A percentile compares a stretch with the other conserved stretches of the same genome.
These are phyloP conservation scores for Meloidogyne floridensis DNA, from an alignment of 1,140 invertebrate genomes.

Conservation along the genomic window DNA sequence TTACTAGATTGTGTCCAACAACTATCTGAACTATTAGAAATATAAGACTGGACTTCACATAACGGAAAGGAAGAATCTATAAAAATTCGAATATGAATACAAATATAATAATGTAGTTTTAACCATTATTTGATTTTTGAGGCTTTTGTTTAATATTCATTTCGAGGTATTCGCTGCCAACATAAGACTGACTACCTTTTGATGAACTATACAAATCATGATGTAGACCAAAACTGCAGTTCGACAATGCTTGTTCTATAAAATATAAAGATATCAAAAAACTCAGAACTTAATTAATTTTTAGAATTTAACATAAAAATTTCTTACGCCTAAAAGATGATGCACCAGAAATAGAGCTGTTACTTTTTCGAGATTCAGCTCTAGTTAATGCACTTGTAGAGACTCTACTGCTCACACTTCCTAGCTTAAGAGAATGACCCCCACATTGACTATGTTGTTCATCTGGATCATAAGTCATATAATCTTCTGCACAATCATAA, in stretches of 20 bases:
- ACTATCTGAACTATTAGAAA: slow-evolving; percentile 27
- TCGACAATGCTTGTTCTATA: slow-evolving; percentile 7
- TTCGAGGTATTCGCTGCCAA: slow-evolving; percentile 33
- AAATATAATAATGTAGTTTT: background rate
- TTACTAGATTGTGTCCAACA: slow-evolving; percentile 14
- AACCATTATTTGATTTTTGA: slow-evolving; percentile 13
- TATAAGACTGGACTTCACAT: slow-evolving; percentile 36
- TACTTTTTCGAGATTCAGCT: slow-evolving; percentile 35
- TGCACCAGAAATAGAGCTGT: slow-evolving; percentile 20
- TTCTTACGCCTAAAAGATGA: slow-evolving; percentile 29
- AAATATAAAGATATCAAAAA: background rate
- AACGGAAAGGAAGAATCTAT: slow-evolving; percentile 30
- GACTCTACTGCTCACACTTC: slow-evolving; percentile 33
- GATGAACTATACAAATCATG: background rate
- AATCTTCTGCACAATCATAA: slow-evolving; percentile 39
- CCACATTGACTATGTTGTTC: background rate
- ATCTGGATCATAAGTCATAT: slow-evolving; percentile 34
- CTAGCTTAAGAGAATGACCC: slow-evolving; percentile 11
- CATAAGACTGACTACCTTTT: slow-evolving; percentile 6
- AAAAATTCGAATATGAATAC: slow-evolving; percentile 10
- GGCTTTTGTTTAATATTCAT: slow-evolving; percentile 31
- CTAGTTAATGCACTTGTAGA: slow-evolving; percentile 13
- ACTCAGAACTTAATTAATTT: background rate
- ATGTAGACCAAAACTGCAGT: slow-evolving; percentile 11
- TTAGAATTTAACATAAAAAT: background rate